Percentiles rank a stretch among this genome's conserved stretches.
Conservation (phyloP, 1,140 invertebrate species). For the Sycophaga agraensis region DNA sequence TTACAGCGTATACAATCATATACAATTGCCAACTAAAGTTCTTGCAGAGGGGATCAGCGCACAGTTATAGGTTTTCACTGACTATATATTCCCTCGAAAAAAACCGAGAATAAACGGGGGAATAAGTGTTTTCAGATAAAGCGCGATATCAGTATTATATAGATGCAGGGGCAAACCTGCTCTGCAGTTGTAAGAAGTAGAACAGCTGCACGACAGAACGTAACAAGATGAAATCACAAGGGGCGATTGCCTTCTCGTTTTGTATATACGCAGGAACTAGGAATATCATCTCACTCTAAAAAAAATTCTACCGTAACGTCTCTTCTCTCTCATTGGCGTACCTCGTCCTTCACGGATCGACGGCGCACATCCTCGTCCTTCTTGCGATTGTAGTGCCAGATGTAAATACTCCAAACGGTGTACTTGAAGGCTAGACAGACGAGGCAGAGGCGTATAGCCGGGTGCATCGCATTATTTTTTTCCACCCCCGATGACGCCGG, state of each 20-base stretch:
- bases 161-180: background rate
- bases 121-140: no score
- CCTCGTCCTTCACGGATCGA: background rate
- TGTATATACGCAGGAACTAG: background rate
- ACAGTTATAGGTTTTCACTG: no score
- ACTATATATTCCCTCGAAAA: no score
- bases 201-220: background rate
- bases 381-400: slow-evolving; percentile 3
- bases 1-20: background rate
- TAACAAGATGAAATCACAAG: background rate
- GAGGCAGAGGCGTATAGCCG: background rate
- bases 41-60: no score
- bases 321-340: background rate
- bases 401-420: slow-evolving; percentile 31
- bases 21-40: background rate
- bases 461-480: slow-evolving; percentile 13
- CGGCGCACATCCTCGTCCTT: background rate
- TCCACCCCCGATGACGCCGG: no score
- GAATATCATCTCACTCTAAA: background rate
- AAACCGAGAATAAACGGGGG: no score
- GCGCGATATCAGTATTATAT: no score
- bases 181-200: no score
- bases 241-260: no score
- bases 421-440: slow-evolving; percentile 35
- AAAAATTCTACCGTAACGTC: no score